A percentile compares a stretch with the other conserved stretches of the same genome.
Evolutionary conservation across 1,140 invertebrate genomes (phyloP).

Genomic region (Charaxes varanes): DNA sequence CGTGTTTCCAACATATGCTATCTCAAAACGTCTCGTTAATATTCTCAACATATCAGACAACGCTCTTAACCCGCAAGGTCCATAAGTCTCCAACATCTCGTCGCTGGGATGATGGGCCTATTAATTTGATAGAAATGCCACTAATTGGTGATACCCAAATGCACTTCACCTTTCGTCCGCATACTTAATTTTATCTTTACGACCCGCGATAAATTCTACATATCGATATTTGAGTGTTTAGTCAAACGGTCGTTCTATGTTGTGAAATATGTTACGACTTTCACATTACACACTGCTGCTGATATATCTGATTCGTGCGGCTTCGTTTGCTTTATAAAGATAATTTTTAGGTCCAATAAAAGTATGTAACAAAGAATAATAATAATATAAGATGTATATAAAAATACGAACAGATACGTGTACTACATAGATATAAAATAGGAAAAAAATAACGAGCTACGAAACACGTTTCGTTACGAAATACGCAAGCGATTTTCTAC

Average conservation of each 20-base stretch:
- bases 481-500: constrained; percentile 2
- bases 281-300: not conserved
- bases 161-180: constrained; percentile 21
- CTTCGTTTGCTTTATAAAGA: too few relatives aligned
- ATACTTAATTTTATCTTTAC: constrained; percentile 39
- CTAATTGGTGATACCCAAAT: constrained; percentile 46
- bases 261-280: not conserved
- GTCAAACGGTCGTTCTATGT: constrained; percentile 19
- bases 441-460: not conserved
- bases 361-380: too few relatives aligned
- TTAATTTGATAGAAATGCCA: constrained; percentile 50
- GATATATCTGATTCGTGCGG: too few relatives aligned
- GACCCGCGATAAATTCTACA: constrained; percentile 30
- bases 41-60: constrained; percentile 8
- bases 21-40: constrained; percentile 4
- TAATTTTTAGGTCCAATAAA: not conserved
- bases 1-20: not conserved
- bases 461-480: not conserved
- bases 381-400: too few relatives aligned
- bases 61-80: constrained; percentile 2
- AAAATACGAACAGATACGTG: not conserved
- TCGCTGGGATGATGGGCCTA: constrained; percentile 33
- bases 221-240: constrained; percentile 25
- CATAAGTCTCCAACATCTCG: constrained; percentile 17
- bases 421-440: not conserved